A percentile compares a stretch with the other conserved stretches of the same genome.
Evolutionary conservation across 1,140 invertebrate genomes (phyloP).

Genomic region (Melipona quadrifasciata): DNA sequence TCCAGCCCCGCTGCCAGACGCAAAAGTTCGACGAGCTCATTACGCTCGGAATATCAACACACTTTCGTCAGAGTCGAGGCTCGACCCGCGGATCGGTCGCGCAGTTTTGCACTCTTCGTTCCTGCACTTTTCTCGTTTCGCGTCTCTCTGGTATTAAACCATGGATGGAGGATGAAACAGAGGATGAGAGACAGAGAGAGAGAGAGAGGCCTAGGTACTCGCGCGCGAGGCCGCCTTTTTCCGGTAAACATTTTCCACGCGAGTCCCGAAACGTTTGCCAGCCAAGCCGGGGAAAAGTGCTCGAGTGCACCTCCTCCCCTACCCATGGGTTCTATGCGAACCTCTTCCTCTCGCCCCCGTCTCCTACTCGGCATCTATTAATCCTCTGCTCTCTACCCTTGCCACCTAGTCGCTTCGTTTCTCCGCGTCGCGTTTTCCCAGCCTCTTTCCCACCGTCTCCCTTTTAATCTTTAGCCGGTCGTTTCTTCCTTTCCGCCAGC

Average conservation of each 20-base stretch:
- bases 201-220: neutral
- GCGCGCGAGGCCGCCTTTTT: slow-evolving; percentile 45
- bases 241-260: slow-evolving; percentile 60
- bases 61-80: neutral
- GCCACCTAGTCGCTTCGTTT: slow-evolving; percentile 1
- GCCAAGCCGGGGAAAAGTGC: slow-evolving; percentile 20
- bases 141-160: slow-evolving; percentile 40
- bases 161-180: neutral
- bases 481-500: no score
- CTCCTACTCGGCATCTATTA: neutral
- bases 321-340: slow-evolving; percentile 6
- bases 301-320: slow-evolving; percentile 33
- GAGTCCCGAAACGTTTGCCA: slow-evolving; percentile 56
- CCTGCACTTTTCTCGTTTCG: slow-evolving; percentile 52
- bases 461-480: neutral
- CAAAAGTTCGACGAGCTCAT: slow-evolving; percentile 49
- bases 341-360: neutral
- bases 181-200: neutral
- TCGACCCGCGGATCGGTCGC: slow-evolving; percentile 22
- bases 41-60: slow-evolving; percentile 43
- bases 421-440: neutral
- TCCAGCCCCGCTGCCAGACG: neutral
- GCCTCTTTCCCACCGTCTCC: neutral
- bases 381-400: neutral
- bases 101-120: slow-evolving; percentile 38